Percentiles rank a stretch among this genome's conserved stretches.
These are phyloP conservation scores for Etheostoma perlongum DNA, from an alignment of 2,797 vertebrate species.

Conservation along the genomic window DNA sequence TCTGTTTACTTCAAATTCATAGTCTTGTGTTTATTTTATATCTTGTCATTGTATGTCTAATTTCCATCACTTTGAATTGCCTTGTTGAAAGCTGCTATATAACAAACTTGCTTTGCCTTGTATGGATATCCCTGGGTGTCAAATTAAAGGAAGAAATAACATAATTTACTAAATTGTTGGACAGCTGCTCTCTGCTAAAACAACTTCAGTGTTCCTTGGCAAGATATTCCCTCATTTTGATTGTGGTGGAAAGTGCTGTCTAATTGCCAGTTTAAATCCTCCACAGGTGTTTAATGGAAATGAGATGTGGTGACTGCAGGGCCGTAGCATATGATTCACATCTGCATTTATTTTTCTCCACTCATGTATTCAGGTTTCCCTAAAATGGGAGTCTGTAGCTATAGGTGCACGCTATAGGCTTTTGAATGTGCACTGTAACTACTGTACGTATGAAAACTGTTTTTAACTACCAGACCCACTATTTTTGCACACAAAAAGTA, in stretches of 20 bases:
- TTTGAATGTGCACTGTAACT: not conserved
- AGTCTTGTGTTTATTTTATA: not conserved
- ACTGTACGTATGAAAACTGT: not conserved
- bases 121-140: not conserved
- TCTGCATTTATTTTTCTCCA: slow-evolving; percentile 5
- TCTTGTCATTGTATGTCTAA: not conserved
- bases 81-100: not conserved
- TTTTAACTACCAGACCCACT: not conserved
- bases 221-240: slow-evolving; percentile 8
- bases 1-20: not conserved
- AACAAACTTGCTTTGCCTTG: not conserved
- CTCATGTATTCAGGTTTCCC: not conserved
- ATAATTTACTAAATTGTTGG: not conserved
- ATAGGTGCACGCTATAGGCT: not conserved
- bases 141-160: slow-evolving; percentile 2
- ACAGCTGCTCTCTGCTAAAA: not conserved
- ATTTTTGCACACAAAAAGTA: slow-evolving; percentile 6
- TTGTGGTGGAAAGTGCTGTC: not conserved
- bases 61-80: not conserved
- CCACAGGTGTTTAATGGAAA: slow-evolving; percentile 17
- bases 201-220: not conserved
- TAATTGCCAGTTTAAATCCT: not conserved
- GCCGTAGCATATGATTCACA: not conserved
- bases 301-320: slow-evolving; percentile 1
- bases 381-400: not conserved